Evolutionary conservation across 2,113 vertebrate genomes (phyloP), one percentile per base, ranked within the genome.

Genomic region (Pithys albifrons): DNA sequence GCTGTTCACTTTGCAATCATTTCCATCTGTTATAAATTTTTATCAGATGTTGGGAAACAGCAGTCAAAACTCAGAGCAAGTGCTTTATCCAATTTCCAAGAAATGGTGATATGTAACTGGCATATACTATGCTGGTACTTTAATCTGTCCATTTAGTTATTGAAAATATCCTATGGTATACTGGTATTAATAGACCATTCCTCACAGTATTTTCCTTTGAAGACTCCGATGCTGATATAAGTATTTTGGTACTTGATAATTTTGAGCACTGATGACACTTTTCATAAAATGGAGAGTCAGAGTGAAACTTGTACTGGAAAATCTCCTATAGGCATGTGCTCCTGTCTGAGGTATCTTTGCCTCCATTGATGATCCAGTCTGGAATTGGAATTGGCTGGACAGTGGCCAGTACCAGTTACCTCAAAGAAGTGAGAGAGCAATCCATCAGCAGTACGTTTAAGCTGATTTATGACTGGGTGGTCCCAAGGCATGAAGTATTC

Each of bases 11-110:
- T 97, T 97, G 75, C 91, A 96, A 91, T 97, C 81, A 97, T 94
- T 98, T 97, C 97, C 97, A 97, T 97, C 93, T 98, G 97, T 97
- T 98, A 96, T 16, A 92, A 97, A 97, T 98, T 98, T 95, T 96
- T 97, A 96, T 98, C 97, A 98, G 96, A 98, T 98, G 96, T 97
- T 96, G 89, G 51, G 55, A 95, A 97, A 95, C 80, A 96, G 71
- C 92, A 96, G 89, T 61, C 85, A 95, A 95, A 96, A 90, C 76
- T 95, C 92, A 93, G 92, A 95, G 55, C 74, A 97, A 97, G 79
- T 93, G 92, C 64, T 94, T 61, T 62, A 96, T 95, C 79, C 70
- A 61, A 18, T 89, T 92, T 95, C 91, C 89, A 94, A 96, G 89
- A 95, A 97, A 94, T 64, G 74, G 12, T 83, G 61, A 86, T 97